These are phyloP conservation scores for Carterocephalus palaemon DNA, from an alignment of 2,888 invertebrate species.

Conservation along the genomic window DNA sequence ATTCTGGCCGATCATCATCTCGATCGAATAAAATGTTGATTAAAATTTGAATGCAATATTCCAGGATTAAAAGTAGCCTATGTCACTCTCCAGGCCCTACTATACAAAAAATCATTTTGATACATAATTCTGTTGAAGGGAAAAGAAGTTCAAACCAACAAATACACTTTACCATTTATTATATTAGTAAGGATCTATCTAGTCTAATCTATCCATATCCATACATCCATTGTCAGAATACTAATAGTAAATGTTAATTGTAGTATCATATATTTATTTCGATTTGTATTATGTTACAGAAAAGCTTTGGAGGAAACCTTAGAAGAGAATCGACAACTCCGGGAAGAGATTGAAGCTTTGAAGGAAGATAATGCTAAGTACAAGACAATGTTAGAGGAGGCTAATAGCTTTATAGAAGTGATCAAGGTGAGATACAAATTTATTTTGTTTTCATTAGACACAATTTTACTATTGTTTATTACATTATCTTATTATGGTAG, in stretches of 20 bases:
- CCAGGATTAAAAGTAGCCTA: no score
- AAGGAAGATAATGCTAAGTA: conserved; percentile 83
- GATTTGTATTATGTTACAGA: conserved; percentile 45
- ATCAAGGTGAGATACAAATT: conserved; percentile 77
- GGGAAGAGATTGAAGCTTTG: conserved; percentile 69
- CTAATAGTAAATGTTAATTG: not conserved
- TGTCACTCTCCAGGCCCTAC: no score
- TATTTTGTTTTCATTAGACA: conserved; percentile 40
- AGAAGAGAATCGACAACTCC: conserved; percentile 82
- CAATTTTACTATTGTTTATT: not conserved
- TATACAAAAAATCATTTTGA: no score
- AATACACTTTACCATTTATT: no score
- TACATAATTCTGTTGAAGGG: no score
- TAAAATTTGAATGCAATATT: no score
- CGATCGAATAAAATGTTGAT: no score
- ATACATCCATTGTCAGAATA: no score
- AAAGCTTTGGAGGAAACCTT: conserved; percentile 85
- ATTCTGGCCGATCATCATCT: no score
- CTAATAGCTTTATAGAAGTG: conserved; percentile 85
- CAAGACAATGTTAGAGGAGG: conserved; percentile 86
- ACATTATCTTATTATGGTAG: not conserved
- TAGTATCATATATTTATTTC: not conserved
- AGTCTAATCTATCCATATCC: no score
- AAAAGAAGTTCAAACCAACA: no score
- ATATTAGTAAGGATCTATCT: no score